Evolutionary conservation across 1,140 invertebrate species (phyloP).

Genomic region (Nasonia longicornis): DNA sequence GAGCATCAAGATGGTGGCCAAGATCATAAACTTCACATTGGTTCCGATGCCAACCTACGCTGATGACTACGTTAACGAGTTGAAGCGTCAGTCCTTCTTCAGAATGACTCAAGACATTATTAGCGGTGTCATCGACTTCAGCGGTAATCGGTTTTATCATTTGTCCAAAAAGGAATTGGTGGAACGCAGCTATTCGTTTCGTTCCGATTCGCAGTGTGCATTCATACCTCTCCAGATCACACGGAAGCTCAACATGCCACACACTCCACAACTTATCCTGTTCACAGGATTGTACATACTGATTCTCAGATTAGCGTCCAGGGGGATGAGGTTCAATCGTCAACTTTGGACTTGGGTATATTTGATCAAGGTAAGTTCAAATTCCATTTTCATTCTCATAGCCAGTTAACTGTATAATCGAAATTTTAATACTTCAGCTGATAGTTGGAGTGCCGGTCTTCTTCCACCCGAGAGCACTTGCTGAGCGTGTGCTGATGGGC

Average conservation of each 20-base stretch:
- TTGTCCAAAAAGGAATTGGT: rapidly evolving
- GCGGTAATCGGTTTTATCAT: background rate
- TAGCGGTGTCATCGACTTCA: background rate
- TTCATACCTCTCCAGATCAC: background rate
- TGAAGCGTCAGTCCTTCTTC: background rate
- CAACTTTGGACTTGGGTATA: conserved; percentile 6
- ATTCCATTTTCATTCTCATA: background rate
- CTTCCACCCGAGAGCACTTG: background rate
- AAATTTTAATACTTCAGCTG: background rate
- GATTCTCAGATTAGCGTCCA: background rate
- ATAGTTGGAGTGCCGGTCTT: background rate
- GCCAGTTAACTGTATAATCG: background rate
- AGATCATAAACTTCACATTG: conserved; percentile 33
- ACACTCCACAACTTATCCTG: background rate
- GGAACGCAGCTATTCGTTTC: background rate
- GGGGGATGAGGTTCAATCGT: background rate
- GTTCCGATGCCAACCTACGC: background rate
- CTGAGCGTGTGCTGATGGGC: conserved; percentile 9
- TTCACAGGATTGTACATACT: background rate
- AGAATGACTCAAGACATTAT: background rate
- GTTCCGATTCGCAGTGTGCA: background rate
- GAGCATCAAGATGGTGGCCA: background rate
- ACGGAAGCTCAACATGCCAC: background rate
- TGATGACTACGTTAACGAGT: background rate
- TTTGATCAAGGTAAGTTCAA: background rate